Percentiles rank a stretch among this genome's conserved stretches.
phyloP scores from a whole-genome alignment of 2,113 vertebrate genomes.

The Cardinalis cardinalis region DNA sequence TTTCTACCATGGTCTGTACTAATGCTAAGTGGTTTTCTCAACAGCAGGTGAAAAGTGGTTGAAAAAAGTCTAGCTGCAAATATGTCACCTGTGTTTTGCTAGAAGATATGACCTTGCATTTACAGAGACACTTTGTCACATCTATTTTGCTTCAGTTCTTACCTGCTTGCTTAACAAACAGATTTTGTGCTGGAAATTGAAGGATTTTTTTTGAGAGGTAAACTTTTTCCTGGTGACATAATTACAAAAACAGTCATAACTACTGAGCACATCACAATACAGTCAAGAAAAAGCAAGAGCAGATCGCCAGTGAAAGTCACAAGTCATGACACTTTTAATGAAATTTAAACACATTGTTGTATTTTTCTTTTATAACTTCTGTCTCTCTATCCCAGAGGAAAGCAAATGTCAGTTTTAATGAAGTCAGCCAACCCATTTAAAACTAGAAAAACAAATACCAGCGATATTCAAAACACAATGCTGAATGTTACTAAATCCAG shows the following conservation, averaged over 20 bases:
- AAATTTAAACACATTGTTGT: neutral
- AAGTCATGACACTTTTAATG: neutral
- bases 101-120: neutral
- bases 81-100: slow-evolving; percentile 1
- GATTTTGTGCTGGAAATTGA: neutral
- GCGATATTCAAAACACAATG: neutral
- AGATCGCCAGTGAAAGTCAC: neutral
- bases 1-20: neutral
- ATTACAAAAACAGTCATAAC: neutral
- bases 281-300: neutral
- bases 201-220: neutral
- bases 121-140: neutral
- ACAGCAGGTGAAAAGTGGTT: neutral
- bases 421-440: neutral
- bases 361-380: neutral
- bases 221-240: neutral
- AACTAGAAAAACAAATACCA: neutral
- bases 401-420: neutral
- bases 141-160: neutral
- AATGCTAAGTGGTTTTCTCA: neutral
- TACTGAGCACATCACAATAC: neutral
- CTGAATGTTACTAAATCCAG: neutral
- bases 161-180: neutral
- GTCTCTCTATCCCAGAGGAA: neutral
- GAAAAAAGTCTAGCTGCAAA: neutral